Base-by-base conservation (phyloP, 2,888 invertebrate genomes). In the Megaustenia siamemsis region DNA sequence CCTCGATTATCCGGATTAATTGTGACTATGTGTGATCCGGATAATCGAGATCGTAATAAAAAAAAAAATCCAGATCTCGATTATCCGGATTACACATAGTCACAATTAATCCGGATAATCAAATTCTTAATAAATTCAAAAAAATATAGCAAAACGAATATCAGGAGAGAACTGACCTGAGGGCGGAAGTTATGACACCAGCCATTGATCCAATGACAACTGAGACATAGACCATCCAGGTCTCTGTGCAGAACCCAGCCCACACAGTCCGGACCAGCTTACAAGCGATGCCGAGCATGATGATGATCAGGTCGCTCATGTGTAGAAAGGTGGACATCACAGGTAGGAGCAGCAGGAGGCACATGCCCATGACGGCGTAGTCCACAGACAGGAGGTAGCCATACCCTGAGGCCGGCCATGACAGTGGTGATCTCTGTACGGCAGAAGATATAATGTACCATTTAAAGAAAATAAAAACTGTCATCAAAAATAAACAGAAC, bases 361-460 rank as follows among this genome's bases (percentile, higher is more conserved):
- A 91, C 8, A 93, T 40, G 0, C 93, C 94, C 91, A 94, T 92
- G 21, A 91, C 90, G 2, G 93, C 93, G 87, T 93, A 94, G 88
- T 93, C 93, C 3, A 92, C 85, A 4, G 94, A 93, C 76, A 93
- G 86, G 6, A 94, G 89, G 83, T 93, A 94, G 12, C 93, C 93
- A 84, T 94, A 94, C 88, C 90, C 88, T 0, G 92, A 90, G 81
- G 91, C 89, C 10, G 88, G 87, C 93, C 93, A 93, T 87, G 87
- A 89, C 12, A 94, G 86, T 0, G 94, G 94, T n/a, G 89, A 83
- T 40, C 90, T 89, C 82, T 91, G 88, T 1, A 32, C 6, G 45
- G 45, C 45, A 45, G 12, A 12, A 45, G 45, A 45, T 12, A 45
- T n/a, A n/a, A n/a, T n/a, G n/a, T n/a, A n/a, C n/a, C n/a, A n/a